phyloP scores from a whole-genome alignment of 2,888 invertebrate species.

The Melanophora roralis region DNA sequence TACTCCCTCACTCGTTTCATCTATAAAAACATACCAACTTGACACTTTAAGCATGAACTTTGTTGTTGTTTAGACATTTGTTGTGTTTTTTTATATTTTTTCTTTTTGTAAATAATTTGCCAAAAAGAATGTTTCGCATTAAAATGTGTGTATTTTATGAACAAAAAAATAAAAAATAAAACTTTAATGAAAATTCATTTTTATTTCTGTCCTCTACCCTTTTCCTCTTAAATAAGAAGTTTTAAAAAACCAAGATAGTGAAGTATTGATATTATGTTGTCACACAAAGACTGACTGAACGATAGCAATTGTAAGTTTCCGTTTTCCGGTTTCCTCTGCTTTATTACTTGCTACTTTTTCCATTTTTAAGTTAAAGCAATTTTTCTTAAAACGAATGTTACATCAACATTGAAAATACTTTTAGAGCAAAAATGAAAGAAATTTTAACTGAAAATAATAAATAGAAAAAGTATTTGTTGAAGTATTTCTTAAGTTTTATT shows the following conservation, averaged over 20 bases:
- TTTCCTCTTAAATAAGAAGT: background rate
- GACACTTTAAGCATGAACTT: constrained; percentile 58
- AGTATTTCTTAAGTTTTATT: too few relatives aligned
- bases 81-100: too few relatives aligned
- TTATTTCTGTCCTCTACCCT: background rate
- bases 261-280: constrained; percentile 54
- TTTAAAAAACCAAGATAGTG: constrained; percentile 3
- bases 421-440: background rate
- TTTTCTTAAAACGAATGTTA: constrained; percentile 22
- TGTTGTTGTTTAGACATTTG: constrained; percentile 1
- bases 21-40: constrained; percentile 44
- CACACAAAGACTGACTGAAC: constrained; percentile 48
- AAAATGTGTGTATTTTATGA: constrained; percentile 33
- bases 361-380: background rate
- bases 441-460: constrained; percentile 8
- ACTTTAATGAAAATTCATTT: constrained; percentile 55
- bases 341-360: constrained; percentile 19
- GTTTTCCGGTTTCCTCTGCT: constrained; percentile 47
- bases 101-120: constrained; percentile 53
- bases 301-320: constrained; percentile 56
- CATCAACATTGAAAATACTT: constrained; percentile 30
- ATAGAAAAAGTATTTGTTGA: too few relatives aligned
- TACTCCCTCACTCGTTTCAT: constrained; percentile 28
- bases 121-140: constrained; percentile 39
- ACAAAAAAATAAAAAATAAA: background rate